Percentiles rank a stretch among this genome's conserved stretches.
Conservation (phyloP, 2,888 invertebrate genomes). For the Campopleginae sp. region DNA sequence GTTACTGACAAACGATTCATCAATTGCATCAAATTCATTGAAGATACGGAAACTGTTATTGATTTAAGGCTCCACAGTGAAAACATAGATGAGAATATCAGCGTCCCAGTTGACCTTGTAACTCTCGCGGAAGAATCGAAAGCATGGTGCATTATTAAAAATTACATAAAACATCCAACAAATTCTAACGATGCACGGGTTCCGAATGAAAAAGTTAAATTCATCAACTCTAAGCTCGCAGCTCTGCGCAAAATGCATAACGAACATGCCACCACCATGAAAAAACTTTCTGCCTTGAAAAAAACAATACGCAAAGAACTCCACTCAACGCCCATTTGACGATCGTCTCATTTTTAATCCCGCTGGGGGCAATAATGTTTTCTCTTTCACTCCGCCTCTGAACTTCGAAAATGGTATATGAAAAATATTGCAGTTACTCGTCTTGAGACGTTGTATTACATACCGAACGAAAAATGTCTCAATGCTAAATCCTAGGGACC, state of each 20-base stretch:
- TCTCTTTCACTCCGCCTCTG: not conserved
- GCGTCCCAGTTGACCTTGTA: slow-evolving; percentile 75
- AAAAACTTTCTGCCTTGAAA: slow-evolving; percentile 75
- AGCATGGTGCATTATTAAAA: slow-evolving; percentile 78
- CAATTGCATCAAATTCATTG: slow-evolving; percentile 75
- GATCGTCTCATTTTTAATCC: slow-evolving; percentile 25
- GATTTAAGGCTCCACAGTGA: slow-evolving; percentile 69
- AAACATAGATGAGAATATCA: slow-evolving; percentile 52
- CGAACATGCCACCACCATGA: slow-evolving; percentile 72
- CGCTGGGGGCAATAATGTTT: not conserved
- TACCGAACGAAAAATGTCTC: not conserved
- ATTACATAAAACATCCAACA: slow-evolving; percentile 74
- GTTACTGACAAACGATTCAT: slow-evolving; percentile 66
- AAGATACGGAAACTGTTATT: slow-evolving; percentile 70
- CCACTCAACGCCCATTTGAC: not conserved
- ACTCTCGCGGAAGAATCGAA: slow-evolving; percentile 71
- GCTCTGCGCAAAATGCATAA: slow-evolving; percentile 70
- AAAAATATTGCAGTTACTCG: not conserved
- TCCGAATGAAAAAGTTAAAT: slow-evolving; percentile 69
- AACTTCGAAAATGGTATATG: not conserved
- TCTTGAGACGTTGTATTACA: not conserved
- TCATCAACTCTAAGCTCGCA: slow-evolving; percentile 75
- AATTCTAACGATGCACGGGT: not conserved
- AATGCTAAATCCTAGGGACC: not conserved
- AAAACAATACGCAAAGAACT: slow-evolving; percentile 75